Conservation (phyloP, 2,797 vertebrate species). For the Discoglossus pictus region DNA sequence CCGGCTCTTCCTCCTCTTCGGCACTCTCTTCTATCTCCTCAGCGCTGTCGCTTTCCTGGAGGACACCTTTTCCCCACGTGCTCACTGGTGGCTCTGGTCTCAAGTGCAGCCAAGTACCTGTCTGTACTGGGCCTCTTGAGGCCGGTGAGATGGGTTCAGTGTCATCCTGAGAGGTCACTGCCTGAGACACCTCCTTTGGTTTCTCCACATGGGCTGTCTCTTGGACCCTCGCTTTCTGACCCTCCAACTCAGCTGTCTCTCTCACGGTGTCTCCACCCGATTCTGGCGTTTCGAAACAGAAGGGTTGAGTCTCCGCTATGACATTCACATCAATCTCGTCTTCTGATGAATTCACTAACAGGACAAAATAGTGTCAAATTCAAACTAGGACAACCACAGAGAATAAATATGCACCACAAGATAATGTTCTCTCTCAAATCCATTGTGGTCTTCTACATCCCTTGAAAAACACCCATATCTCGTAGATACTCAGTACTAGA, state of each 20-base stretch:
- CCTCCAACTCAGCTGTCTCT: slow-evolving; percentile 56
- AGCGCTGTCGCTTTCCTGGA: neutral
- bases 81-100: slow-evolving; percentile 11
- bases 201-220: slow-evolving; percentile 47
- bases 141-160: slow-evolving; percentile 34
- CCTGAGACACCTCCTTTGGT: neutral
- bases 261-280: slow-evolving; percentile 27
- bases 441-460: too few species aligned
- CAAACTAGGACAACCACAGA: neutral
- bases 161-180: slow-evolving; percentile 9
- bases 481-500: too few species aligned
- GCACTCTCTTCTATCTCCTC: slow-evolving; percentile 44
- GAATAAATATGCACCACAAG: too few species aligned
- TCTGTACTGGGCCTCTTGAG: neutral
- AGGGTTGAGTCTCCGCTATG: slow-evolving; percentile 74
- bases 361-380: neutral
- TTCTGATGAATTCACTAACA: slow-evolving; percentile 54
- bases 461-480: too few species aligned
- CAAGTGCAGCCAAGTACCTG: slow-evolving; percentile 1
- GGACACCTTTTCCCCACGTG: neutral
- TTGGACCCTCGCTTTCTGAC: slow-evolving; percentile 59
- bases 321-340: slow-evolving; percentile 57
- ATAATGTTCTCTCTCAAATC: too few species aligned
- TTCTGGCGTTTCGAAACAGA: slow-evolving; percentile 50
- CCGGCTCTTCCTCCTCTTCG: slow-evolving; percentile 3